Percentiles rank a stretch among this genome's conserved stretches.
Evolutionary conservation across 2,113 vertebrate species (phyloP).

Genomic region (Clarias gariepinus): DNA sequence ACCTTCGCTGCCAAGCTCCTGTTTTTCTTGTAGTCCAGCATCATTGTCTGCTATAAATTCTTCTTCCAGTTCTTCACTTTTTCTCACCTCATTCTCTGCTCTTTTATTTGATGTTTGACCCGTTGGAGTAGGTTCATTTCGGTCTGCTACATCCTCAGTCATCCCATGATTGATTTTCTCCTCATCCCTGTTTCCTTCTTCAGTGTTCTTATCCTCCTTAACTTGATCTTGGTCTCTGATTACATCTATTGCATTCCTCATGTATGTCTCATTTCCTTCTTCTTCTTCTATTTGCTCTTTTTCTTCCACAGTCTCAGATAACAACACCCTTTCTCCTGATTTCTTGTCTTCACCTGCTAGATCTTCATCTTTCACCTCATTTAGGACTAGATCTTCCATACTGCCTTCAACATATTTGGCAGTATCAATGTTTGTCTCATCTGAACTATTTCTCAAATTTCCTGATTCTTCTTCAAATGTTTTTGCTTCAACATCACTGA

Average conservation of each 20-base stretch:
- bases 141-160: background rate
- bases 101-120: background rate
- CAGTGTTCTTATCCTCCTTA: background rate
- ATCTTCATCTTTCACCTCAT: background rate
- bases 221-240: background rate
- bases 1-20: background rate
- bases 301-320: background rate
- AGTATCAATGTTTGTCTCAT: conserved; percentile 1
- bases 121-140: background rate
- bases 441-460: background rate
- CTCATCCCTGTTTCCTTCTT: background rate
- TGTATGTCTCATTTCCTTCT: conserved; percentile 16
- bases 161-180: background rate
- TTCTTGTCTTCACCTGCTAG: background rate
- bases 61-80: conserved; percentile 12
- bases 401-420: background rate
- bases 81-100: background rate
- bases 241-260: background rate
- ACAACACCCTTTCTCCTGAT: background rate
- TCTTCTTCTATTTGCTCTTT: background rate
- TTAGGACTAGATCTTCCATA: background rate
- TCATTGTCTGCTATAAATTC: conserved; percentile 4
- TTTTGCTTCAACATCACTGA: background rate
- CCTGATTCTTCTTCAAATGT: background rate
- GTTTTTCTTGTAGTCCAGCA: background rate